Base-by-base conservation (phyloP, 1,140 invertebrate species). In the Eciton burchellii region DNA sequence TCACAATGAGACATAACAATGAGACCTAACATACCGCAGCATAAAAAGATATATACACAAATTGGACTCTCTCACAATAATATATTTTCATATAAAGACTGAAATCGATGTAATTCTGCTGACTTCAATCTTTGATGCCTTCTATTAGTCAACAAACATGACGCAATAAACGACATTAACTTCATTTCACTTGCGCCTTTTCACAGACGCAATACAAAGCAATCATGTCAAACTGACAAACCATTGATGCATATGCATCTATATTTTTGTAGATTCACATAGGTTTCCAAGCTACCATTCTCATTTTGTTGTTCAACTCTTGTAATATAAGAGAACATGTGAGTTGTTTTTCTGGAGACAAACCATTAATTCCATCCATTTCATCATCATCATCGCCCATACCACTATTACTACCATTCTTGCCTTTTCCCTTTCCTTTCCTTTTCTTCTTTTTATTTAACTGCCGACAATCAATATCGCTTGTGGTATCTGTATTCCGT, bases 241-340 rank as follows among this genome's bases (percentile, higher is more conserved):
- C 26, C 12, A 16, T 60, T 21, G 35, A 81, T 19, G 79, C 16
- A 4, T 6, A 29, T 63, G 3, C 43, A 56, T 65, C 35, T 76
- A 63, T 12, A 35, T 57, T 11, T 68, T 14, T 49, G 24, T 57
- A 29, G 56, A 56, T 56, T 94, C 84, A 94, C 52, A 91, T 91
- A 21, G 96, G 96, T 84, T 95, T 96, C 96, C 96, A 97, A 1
- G 95, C 96, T 63, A 96, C 96, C 41, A 95, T 92, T 29, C 94
- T 91, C 94, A 97, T 95, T 93, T 97, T 97, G 56, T 96, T 95
- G 89, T 97, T 97, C 29, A 97, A 94, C 91, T 97, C 96, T 72
- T 95, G 94, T n/a, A 97, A 91, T 88, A 97, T 96, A 12, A 96
- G 94, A 3, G 94, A 94, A 88, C 94, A 95, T 12, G 95, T 94